Base-by-base conservation (phyloP, 2,888 invertebrate species). In the Bombylius major region DNA sequence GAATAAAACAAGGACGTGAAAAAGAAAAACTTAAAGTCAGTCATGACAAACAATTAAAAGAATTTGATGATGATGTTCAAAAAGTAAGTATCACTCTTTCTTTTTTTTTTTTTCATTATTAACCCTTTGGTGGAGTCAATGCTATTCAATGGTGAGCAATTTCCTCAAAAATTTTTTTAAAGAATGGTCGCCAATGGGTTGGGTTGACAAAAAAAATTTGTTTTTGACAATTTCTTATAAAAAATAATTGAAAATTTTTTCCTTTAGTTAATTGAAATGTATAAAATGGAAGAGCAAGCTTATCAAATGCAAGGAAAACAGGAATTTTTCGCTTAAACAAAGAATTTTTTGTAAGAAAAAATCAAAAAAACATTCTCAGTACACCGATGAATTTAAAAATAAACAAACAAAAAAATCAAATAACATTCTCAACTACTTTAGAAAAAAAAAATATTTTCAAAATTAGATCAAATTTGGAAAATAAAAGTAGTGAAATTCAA, bases 11-110 rank as follows among this genome's bases (percentile, higher is more conserved):
- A 67, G 85, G 84, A 57, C 86, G 93, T 62, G 93, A 96, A 70
- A 89, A 87, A 71, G 94, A 95, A 62, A 92, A 95, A 72, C 77
- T 98, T 62, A 90, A 91, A 70, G 84, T 89, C 55, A 86, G 87
- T 47, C 98, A 99, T 69, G 89, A 90, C 67, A 92, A 95, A 67
- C 94, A 96, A 70, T 78, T 89, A 68, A 92, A 94, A 63, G 92
- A 91, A 69, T 79, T 96, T 60, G 82, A 85, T 60, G 89, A 88
- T 72, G 92, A 92, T 70, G 84, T 92, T 65, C 89, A 91, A 71
- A 87, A 86, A 75, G 89, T 89, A 73, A 23, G 23, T 23, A 23
- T 23, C 23, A 23, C 3, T 3, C 23, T 23, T 23, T 23, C 67
- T 70, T 23, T 23, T 23, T 23, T 23, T 23, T 23, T 23, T 23